A percentile compares a stretch with the other conserved stretches of the same genome.
Conservation (phyloP, 1,140 invertebrate genomes). For the Leptestheria dahalacensis region DNA sequence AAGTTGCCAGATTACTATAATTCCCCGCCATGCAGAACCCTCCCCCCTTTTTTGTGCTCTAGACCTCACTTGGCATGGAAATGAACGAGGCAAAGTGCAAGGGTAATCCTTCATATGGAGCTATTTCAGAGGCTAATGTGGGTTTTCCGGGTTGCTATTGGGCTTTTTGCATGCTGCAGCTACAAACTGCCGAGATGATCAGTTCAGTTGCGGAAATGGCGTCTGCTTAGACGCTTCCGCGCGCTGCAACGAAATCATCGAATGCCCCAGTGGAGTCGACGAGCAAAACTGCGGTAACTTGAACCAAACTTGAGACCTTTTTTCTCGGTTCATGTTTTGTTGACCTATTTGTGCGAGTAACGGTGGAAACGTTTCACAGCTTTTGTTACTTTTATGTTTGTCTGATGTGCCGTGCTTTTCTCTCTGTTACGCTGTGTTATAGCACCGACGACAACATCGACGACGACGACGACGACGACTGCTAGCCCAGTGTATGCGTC, state of each 20-base stretch:
- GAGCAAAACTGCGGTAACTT: slow-evolving; percentile 28
- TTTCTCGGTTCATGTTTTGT: neutral
- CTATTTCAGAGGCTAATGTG: too few relatives aligned
- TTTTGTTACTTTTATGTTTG: too few relatives aligned
- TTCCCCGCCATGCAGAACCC: too few relatives aligned
- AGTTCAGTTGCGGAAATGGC: slow-evolving; percentile 26
- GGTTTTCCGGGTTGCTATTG: neutral
- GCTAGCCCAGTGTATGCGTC: neutral
- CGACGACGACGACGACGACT: neutral
- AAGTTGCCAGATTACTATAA: too few relatives aligned
- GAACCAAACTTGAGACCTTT: neutral
- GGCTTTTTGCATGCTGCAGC: neutral
- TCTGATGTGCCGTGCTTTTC: neutral
- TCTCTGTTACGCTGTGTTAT: neutral
- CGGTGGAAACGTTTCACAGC: neutral
- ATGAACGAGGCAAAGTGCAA: too few relatives aligned
- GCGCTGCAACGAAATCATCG: slow-evolving; percentile 28
- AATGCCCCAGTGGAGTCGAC: slow-evolving; percentile 32
- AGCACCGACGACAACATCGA: neutral
- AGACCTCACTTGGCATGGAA: too few relatives aligned
- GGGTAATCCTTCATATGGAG: too few relatives aligned
- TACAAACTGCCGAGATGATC: slow-evolving; percentile 20
- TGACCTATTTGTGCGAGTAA: neutral
- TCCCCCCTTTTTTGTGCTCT: too few relatives aligned
- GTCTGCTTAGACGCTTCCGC: slow-evolving; percentile 28